These are phyloP conservation scores for Saturnia pavonia DNA, from an alignment of 2,888 invertebrate species.

Conservation along the genomic window DNA sequence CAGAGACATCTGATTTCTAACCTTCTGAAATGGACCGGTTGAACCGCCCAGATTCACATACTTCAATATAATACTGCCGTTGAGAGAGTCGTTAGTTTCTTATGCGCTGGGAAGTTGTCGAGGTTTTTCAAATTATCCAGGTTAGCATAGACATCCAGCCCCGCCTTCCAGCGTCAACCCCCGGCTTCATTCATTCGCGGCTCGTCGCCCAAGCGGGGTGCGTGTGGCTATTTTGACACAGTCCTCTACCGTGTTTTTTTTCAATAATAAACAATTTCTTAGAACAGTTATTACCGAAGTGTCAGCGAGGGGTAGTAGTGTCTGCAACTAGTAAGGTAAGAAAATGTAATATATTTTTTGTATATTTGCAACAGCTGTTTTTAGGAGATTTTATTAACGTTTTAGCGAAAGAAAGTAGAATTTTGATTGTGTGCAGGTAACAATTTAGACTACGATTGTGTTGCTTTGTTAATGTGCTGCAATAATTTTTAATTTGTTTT, in stretches of 20 bases:
- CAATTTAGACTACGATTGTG: neutral
- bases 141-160: slow-evolving; percentile 46
- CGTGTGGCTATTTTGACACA: slow-evolving; percentile 33
- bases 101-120: slow-evolving; percentile 20
- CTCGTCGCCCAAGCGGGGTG: slow-evolving; percentile 45
- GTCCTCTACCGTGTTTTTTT: slow-evolving; percentile 46
- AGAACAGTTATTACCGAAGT: slow-evolving; percentile 13
- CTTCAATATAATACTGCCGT: slow-evolving; percentile 55
- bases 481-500: neutral
- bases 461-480: neutral
- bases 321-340: slow-evolving; percentile 9
- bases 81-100: slow-evolving; percentile 29
- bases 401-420: neutral
- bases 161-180: slow-evolving; percentile 67
- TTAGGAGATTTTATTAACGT: neutral
- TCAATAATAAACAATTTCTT: slow-evolving; percentile 54
- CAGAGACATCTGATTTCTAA: slow-evolving; percentile 17
- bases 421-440: neutral
- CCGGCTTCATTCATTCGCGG: slow-evolving; percentile 72
- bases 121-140: slow-evolving; percentile 44
- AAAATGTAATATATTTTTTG: neutral
- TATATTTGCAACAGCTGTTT: slow-evolving; percentile 1
- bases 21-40: slow-evolving; percentile 32
- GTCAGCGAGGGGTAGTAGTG: neutral
- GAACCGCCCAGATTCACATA: slow-evolving; percentile 48